Conservation (phyloP, 1,140 invertebrate genomes). For the Ridgeia piscesae region DNA sequence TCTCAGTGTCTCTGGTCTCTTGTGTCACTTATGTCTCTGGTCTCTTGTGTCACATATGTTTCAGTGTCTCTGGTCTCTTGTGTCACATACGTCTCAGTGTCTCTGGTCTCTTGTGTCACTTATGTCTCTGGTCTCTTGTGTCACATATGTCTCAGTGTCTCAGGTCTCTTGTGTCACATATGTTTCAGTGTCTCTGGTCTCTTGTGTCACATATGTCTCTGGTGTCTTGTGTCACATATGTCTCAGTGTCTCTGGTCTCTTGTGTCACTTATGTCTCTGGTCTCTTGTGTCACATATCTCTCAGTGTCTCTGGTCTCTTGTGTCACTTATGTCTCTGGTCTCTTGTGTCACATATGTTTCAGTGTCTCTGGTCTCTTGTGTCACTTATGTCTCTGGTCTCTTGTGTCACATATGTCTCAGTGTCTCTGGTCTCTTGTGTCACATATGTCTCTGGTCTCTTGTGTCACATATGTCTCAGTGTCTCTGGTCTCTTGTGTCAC, state of each 20-base stretch:
- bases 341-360: conserved; percentile 39
- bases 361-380: conserved; percentile 46
- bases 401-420: too few relatives aligned
- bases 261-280: too few relatives aligned
- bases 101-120: conserved; percentile 14
- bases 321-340: conserved; percentile 40
- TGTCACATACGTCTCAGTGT: conserved; percentile 39
- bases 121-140: too few relatives aligned
- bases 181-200: conserved; percentile 43
- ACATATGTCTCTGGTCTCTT: conserved; percentile 34
- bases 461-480: conserved; percentile 40
- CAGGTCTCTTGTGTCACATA: conserved; percentile 42
- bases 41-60: conserved; percentile 32
- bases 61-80: too few relatives aligned
- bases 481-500: conserved; percentile 26
- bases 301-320: conserved; percentile 16
- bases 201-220: too few relatives aligned
- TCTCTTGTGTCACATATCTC: conserved; percentile 43
- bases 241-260: too few relatives aligned
- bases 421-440: conserved; percentile 24
- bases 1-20: too few relatives aligned
- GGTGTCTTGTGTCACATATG: too few relatives aligned
- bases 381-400: too few relatives aligned
- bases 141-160: conserved; percentile 39
- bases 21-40: too few relatives aligned